A percentile compares a stretch with the other conserved stretches of the same genome.
These are phyloP conservation scores for Sylvicola fuscatus DNA, from an alignment of 2,888 invertebrate species.

Conservation along the genomic window DNA sequence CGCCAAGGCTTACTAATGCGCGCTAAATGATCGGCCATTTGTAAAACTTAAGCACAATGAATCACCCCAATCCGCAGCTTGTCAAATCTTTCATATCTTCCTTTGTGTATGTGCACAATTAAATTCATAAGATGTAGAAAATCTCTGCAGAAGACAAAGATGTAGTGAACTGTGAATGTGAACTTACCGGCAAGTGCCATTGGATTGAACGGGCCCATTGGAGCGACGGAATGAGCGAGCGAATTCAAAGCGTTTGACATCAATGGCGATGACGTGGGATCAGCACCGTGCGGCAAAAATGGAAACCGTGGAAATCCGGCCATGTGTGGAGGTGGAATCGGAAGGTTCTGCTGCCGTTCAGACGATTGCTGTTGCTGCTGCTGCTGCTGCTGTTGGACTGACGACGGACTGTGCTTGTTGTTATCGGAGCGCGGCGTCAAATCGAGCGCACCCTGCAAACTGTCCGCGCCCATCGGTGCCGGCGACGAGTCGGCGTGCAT, in stretches of 20 bases:
- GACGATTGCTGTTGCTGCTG: slow-evolving; percentile 18
- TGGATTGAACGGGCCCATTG: slow-evolving; percentile 72
- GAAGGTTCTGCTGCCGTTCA: slow-evolving; percentile 4
- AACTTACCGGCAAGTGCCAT: slow-evolving; percentile 47
- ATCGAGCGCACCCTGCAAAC: slow-evolving; percentile 33
- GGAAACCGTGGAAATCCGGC: slow-evolving; percentile 21
- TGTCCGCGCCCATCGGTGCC: slow-evolving; percentile 27
- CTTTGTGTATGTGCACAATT: too few species aligned
- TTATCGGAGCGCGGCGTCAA: slow-evolving; percentile 29
- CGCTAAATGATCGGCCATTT: too few species aligned
- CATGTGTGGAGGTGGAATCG: too few species aligned
- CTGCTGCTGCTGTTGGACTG: too few species aligned
- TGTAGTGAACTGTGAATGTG: too few species aligned
- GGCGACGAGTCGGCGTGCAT: slow-evolving; percentile 16
- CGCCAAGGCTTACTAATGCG: too few species aligned
- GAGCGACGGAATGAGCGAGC: slow-evolving; percentile 59
- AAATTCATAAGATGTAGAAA: too few species aligned
- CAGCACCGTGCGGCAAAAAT: slow-evolving; percentile 22
- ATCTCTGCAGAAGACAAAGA: too few species aligned
- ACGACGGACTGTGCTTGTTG: slow-evolving; percentile 9
- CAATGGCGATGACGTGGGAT: slow-evolving; percentile 31
- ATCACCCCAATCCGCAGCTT: too few species aligned
- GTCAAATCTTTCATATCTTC: too few species aligned
- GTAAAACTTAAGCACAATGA: too few species aligned
- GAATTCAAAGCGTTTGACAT: slow-evolving; percentile 63